Base-by-base conservation (phyloP, 2,888 invertebrate genomes). In the Apotomis betuletana region DNA sequence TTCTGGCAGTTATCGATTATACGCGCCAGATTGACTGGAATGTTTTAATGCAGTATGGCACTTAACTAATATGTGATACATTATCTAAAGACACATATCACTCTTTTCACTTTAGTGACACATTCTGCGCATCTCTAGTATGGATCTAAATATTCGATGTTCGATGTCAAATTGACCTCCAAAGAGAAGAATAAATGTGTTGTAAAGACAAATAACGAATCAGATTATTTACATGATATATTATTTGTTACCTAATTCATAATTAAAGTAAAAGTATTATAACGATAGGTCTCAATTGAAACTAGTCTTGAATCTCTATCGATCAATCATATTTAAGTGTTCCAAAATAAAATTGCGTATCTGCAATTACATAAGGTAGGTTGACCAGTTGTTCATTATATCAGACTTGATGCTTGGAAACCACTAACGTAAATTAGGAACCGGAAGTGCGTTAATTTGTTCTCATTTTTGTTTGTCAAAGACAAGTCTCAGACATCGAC, bases 361-460 rank as follows among this genome's bases (percentile, higher is more conserved):
- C 36, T n/a, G 9, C 51, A 51, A 51, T 57, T 65, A 57, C n/a
- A 65, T 65, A 65, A 65, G 46, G 54, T 1, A 46, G 36, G 36
- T 44, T 55, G 55, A 57, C 65, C 65, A 46, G 65, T 65, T 57
- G 5, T 46, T 65, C 12, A 27, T 55, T 55, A 65, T 65, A 65
- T 64, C 64, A 64, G 15, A 54, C 41, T 6, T 54, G 12, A 55
- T 15, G 41, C 8, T 12, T 54, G 10, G 41, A 44, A 12, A 10
- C 54, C 0, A 27, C 15, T 12, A 52, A 46, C 55, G 44, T 41
- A 44, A 15, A 12, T 46, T 57, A n/a, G 41, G 36, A 55, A 65
- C 55, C 55, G 64, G 64, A 65, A 65, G 55, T 55, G 46, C 27
- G 46, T 46, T 41, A 27, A 44, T 0, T n/a, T 12, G 12, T 57